These are phyloP conservation scores for Macrosteles quadrilineatus DNA, from an alignment of 1,140 invertebrate genomes.

Conservation along the genomic window DNA sequence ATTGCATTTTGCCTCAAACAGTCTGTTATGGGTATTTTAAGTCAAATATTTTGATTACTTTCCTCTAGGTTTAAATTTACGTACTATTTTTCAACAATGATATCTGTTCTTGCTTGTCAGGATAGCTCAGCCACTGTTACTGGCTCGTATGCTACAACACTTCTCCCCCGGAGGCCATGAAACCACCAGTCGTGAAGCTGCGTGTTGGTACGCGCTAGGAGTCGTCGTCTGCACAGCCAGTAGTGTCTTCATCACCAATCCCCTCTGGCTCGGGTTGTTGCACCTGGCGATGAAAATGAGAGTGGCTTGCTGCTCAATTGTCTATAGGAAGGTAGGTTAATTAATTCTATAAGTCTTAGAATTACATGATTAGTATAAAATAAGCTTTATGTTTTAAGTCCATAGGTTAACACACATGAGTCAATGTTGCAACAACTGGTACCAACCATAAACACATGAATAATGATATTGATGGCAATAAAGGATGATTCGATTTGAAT, in stretches of 20 bases:
- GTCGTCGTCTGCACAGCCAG: constrained; percentile 69
- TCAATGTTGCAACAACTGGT: too few species aligned
- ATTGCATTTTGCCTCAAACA: neutral
- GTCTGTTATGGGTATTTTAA: neutral
- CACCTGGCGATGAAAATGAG: constrained; percentile 79
- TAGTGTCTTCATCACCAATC: constrained; percentile 72
- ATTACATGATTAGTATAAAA: too few species aligned
- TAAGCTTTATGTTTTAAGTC: too few species aligned
- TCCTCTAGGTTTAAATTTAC: neutral
- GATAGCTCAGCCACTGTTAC: constrained; percentile 69
- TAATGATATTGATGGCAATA: too few species aligned
- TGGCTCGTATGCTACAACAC: constrained; percentile 70
- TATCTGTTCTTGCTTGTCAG: constrained; percentile 50
- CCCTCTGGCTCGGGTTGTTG: constrained; percentile 72
- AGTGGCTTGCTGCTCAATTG: constrained; percentile 73
- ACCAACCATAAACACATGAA: too few species aligned
- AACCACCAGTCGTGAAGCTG: constrained; percentile 52
- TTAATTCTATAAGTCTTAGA: too few species aligned
- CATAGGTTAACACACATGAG: too few species aligned
- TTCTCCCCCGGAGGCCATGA: constrained; percentile 52
- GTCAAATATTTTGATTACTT: neutral
- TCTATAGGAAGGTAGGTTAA: constrained; percentile 74
- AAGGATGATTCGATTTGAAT: too few species aligned
- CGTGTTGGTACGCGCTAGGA: constrained; percentile 64
- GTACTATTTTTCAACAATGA: neutral